A percentile compares a stretch with the other conserved stretches of the same genome.
These are phyloP conservation scores for Lydus trimaculatus DNA, from an alignment of 2,888 invertebrate genomes.

Conservation along the genomic window DNA sequence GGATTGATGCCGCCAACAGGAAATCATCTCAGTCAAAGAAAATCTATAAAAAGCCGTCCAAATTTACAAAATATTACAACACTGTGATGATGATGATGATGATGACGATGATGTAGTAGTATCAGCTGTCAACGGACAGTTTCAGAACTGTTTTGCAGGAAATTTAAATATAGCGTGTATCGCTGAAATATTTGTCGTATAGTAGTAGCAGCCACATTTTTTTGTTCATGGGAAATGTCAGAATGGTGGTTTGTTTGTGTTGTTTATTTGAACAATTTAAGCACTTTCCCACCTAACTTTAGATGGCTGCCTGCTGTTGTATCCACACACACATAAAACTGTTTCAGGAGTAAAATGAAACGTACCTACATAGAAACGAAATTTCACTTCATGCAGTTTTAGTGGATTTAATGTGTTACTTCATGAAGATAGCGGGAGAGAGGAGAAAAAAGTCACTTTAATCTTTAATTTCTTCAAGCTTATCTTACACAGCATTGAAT, in stretches of 20 bases:
- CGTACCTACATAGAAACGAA: no score
- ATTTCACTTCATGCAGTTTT: background rate
- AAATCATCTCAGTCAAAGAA: background rate
- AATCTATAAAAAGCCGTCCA: background rate
- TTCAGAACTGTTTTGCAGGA: slow-evolving; percentile 9
- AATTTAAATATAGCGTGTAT: slow-evolving; percentile 10
- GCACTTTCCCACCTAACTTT: slow-evolving; percentile 29
- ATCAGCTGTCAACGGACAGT: slow-evolving; percentile 2
- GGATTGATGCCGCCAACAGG: background rate
- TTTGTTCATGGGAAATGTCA: background rate
- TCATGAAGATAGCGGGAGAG: background rate
- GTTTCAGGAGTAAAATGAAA: background rate
- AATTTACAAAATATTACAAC: slow-evolving; percentile 4
- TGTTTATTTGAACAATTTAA: slow-evolving; percentile 15
- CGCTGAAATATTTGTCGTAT: slow-evolving; percentile 9
- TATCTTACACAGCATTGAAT: background rate
- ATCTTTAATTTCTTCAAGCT: background rate
- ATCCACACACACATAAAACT: background rate
- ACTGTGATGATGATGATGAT: background rate
- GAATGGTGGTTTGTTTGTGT: slow-evolving; percentile 12
- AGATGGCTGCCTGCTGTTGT: slow-evolving; percentile 11
- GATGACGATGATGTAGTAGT: background rate
- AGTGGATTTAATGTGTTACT: background rate
- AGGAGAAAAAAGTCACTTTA: background rate
- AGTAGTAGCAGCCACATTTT: no score